Base-by-base conservation (phyloP, 2,888 invertebrate genomes). In the Torymus texanus region DNA sequence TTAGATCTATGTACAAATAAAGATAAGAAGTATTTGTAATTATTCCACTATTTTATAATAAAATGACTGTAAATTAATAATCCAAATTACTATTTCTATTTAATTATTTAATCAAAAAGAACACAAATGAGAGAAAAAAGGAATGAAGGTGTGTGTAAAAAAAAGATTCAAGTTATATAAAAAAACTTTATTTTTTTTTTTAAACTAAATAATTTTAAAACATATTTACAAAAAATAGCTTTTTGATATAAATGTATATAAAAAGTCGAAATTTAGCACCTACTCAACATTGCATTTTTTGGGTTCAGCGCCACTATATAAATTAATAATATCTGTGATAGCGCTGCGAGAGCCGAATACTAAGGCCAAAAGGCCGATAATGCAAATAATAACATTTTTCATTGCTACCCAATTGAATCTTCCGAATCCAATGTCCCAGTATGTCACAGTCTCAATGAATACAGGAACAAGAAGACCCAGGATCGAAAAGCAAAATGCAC, bases 401-500 rank as follows among this genome's bases (percentile, higher is more conserved):
- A 94, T 92, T 51, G 96, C 91, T 13, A 95, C 92, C 93, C 94
- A 96, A 84, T 95, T 93, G 83, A 90, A 92, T 63, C 91, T 91
- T 8, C 96, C 96, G 81, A 95, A 96, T 59, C 96, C 96, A 83
- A 94, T 93, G 77, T 96, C 94, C 96, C 97, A 97, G 89, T 93
- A 96, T 0, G 96, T 96, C 81, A 97, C 92, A 4, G 95, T 92
- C 91, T 98, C 97, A 82, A 98, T 95, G 79, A 95, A 92, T 1
- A 94, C 96, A 1, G 98, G 98, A 70, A 96, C 94, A 75, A 98
- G 94, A 55, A 98, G 94, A 16, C 98, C 98, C 24, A 98, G 93
- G 83, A 97, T 95, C 11, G 97, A 97, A 89, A 97, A 97, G 88
- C 97, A 97, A 88, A 98, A 95, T 62, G 98, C 97, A 83, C 98